Evolutionary conservation across 2,888 invertebrate species (phyloP), one percentile per base, ranked within the genome.

Genomic region (Ectemnius cavifrons): DNA sequence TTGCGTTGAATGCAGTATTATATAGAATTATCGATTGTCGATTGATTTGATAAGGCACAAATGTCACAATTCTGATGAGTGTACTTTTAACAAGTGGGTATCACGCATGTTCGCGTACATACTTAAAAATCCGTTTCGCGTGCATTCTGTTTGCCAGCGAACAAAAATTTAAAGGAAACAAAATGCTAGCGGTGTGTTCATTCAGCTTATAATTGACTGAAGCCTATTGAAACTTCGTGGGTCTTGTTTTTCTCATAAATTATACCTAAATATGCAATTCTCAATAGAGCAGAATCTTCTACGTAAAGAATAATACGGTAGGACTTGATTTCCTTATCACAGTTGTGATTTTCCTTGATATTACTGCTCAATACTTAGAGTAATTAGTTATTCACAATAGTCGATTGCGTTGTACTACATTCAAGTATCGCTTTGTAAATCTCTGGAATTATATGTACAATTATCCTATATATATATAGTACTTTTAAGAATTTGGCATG

Each of bases 331-430:
- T 79, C 60, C n/a, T n/a, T 83, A 83, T 83, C 83, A 83, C 83
- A 83, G 82, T 61, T 74, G 82, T 82, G 82, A 83, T 77, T 78
- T 77, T 72, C 52, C 47, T 76, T 65, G 61, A 71, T 63, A 75
- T 78, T 78, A 78, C 5, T 75, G 71, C 60, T 82, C 58, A 46
- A 49, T 28, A 18, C 56, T 23, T 63, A 67, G 59, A 67, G 71
- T 78, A 69, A 27, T 14, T 57, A 64, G 27, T 66, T 77, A 49
- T 57, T 58, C 45, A 77, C n/a, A 70, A 56, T 69, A 63, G 14
- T 60, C 11, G 37, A 37, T 11, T 11, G 11, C 37, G 37, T 37
- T 37, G 37, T 37, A 37, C 37, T 37, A 37, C 37, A 37, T 37
- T 37, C 37, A 37, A 37, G 37, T 37, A 37, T 37, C 37, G 37